Evolutionary conservation across 2,888 invertebrate species (phyloP).

Genomic region (Lycaena phlaeas): DNA sequence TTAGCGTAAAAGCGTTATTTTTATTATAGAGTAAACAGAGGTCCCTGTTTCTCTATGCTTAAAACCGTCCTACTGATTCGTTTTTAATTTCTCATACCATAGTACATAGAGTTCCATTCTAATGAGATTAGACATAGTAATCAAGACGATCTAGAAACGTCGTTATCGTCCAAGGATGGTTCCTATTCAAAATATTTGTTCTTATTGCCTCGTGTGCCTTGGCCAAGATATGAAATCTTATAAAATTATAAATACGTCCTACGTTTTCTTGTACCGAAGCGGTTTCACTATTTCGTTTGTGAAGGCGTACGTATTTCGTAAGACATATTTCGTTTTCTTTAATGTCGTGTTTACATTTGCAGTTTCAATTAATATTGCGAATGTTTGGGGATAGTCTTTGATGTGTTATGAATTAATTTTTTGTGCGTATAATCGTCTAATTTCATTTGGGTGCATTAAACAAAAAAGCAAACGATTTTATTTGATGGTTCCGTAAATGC

Average conservation of each 20-base stretch:
- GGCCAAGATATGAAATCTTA: slow-evolving; percentile 9
- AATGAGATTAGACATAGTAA: slow-evolving; percentile 1
- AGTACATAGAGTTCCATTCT: no score
- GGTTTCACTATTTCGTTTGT: not conserved
- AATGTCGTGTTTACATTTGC: slow-evolving; percentile 4
- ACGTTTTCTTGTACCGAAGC: slow-evolving; percentile 1
- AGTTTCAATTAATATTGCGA: slow-evolving; percentile 4
- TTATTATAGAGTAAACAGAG: no score
- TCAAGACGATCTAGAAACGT: not conserved
- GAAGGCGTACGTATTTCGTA: slow-evolving; percentile 7
- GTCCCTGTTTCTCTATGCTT: no score
- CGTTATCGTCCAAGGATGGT: slow-evolving; percentile 6
- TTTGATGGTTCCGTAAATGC: no score
- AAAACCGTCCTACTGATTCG: no score
- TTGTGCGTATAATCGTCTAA: no score
- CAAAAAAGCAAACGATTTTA: no score
- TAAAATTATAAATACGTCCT: slow-evolving; percentile 7
- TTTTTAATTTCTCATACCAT: no score
- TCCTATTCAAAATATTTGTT: slow-evolving; percentile 8
- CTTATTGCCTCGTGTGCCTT: slow-evolving; percentile 7
- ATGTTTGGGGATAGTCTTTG: slow-evolving; percentile 2
- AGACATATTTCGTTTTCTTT: not conserved
- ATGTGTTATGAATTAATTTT: not conserved
- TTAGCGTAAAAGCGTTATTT: no score
- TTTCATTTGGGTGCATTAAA: no score